Conservation (phyloP, 2,888 invertebrate species). For the Chrysolina oricalcia region DNA sequence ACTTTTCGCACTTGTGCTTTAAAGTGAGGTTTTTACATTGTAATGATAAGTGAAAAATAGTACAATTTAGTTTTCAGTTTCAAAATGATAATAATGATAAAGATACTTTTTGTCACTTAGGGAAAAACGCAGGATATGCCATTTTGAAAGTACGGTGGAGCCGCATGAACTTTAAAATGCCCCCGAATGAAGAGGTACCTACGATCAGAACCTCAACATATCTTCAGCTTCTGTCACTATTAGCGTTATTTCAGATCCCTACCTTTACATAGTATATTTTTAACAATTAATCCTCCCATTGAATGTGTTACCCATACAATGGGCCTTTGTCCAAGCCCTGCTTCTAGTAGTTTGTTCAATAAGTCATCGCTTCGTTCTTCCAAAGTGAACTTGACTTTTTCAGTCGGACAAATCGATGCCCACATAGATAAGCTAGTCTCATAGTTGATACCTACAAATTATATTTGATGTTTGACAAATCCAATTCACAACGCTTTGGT, state of each 20-base stretch:
- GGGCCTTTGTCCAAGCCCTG: constrained; percentile 88
- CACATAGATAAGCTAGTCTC: constrained; percentile 89
- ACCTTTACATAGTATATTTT: constrained; percentile 85
- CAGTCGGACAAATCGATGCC: constrained; percentile 81
- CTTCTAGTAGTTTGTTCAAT: constrained; percentile 78
- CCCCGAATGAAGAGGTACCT: too few relatives aligned
- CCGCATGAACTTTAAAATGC: too few relatives aligned
- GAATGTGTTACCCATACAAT: constrained; percentile 96
- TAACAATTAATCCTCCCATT: constrained; percentile 95
- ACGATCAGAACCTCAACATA: too few relatives aligned
- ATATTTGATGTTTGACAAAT: neutral
- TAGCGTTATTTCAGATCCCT: constrained; percentile 40
- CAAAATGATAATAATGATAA: too few relatives aligned
- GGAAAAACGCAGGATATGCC: too few relatives aligned
- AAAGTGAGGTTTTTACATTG: too few relatives aligned
- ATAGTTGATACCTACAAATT: constrained; percentile 83
- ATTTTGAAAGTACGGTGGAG: too few relatives aligned
- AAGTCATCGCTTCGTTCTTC: constrained; percentile 80
- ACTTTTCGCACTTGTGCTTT: too few relatives aligned
- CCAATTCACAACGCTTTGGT: neutral
- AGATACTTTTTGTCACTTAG: too few relatives aligned
- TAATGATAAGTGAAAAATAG: too few relatives aligned
- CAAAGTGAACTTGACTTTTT: constrained; percentile 75
- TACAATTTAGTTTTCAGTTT: too few relatives aligned
- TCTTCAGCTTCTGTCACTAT: neutral